Percentiles rank a stretch among this genome's conserved stretches.
Evolutionary conservation across 2,797 vertebrate species (phyloP).

Genomic region (Gobionotothen gibberifrons): DNA sequence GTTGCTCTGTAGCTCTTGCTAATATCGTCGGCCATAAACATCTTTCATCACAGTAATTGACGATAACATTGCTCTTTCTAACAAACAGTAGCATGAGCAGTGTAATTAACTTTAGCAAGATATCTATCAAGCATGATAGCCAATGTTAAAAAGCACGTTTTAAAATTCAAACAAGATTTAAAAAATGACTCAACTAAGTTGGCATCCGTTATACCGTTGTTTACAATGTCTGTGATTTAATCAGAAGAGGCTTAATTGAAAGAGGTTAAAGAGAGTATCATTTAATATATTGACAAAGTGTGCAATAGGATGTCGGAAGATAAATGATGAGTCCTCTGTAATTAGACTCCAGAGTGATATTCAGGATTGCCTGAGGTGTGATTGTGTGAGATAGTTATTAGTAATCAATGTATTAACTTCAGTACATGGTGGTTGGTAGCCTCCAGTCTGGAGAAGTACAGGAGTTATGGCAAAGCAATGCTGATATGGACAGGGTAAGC

Average conservation of each 20-base stretch:
- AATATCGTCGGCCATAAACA: not conserved
- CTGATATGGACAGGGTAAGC: too few species aligned
- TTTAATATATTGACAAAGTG: not conserved
- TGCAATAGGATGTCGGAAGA: not conserved
- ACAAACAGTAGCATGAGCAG: slow-evolving; percentile 6
- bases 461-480: too few species aligned
- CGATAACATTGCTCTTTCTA: not conserved
- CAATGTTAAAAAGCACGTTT: not conserved
- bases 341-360: not conserved
- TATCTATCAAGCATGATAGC: not conserved
- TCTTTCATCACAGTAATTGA: not conserved
- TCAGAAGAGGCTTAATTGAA: not conserved
- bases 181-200: slow-evolving; percentile 5
- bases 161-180: slow-evolving; percentile 6
- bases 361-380: too few species aligned
- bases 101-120: not conserved
- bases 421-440: too few species aligned
- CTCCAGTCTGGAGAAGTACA: too few species aligned
- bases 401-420: too few species aligned
- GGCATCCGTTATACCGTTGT: slow-evolving; percentile 1
- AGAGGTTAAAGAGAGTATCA: not conserved
- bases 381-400: too few species aligned
- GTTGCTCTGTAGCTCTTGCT: too few species aligned
- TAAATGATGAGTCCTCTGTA: not conserved
- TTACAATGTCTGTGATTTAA: slow-evolving; percentile 3